Percentiles rank a stretch among this genome's conserved stretches.
Conservation (phyloP, 2,888 invertebrate genomes). For the Melanotus villosus region DNA sequence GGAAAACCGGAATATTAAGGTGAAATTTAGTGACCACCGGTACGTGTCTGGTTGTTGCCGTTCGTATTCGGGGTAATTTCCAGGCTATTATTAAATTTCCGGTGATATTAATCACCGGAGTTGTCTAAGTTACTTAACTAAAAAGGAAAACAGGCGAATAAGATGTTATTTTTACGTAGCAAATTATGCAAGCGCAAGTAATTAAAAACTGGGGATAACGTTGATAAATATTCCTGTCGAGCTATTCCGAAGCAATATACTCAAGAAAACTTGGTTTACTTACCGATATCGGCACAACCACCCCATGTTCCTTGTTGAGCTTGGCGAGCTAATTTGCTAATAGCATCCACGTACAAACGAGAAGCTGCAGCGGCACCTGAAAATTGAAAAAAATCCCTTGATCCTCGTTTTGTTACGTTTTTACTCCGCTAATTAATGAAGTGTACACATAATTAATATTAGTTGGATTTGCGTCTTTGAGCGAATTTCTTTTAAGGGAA, state of each 20-base stretch:
- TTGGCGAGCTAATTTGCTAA: constrained; percentile 89
- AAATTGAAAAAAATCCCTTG: constrained; percentile 55
- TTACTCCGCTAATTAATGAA: constrained; percentile 30
- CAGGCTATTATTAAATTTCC: constrained; percentile 24
- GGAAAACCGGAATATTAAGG: too few species aligned
- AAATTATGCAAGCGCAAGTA: constrained; percentile 15
- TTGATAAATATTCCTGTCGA: constrained; percentile 16
- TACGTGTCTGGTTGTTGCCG: not conserved
- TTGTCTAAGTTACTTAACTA: constrained; percentile 13
- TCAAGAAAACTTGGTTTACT: constrained; percentile 62
- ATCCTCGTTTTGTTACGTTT: constrained; percentile 16
- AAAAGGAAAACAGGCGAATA: constrained; percentile 11
- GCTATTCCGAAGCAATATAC: not conserved
- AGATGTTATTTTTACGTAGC: constrained; percentile 8
- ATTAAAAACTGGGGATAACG: constrained; percentile 21
- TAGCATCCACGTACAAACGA: constrained; percentile 88
- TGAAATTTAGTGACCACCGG: not conserved
- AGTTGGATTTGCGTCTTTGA: not conserved
- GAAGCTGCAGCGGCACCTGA: constrained; percentile 92
- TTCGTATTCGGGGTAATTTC: not conserved
- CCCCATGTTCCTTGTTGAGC: constrained; percentile 93
- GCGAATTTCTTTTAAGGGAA: not conserved
- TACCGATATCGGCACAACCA: constrained; percentile 92
- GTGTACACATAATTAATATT: constrained; percentile 31
- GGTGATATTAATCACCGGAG: constrained; percentile 20